A percentile compares a stretch with the other conserved stretches of the same genome.
These are phyloP conservation scores for Macrotis lagotis DNA, from an alignment of 2,113 vertebrate genomes.

Conservation along the genomic window DNA sequence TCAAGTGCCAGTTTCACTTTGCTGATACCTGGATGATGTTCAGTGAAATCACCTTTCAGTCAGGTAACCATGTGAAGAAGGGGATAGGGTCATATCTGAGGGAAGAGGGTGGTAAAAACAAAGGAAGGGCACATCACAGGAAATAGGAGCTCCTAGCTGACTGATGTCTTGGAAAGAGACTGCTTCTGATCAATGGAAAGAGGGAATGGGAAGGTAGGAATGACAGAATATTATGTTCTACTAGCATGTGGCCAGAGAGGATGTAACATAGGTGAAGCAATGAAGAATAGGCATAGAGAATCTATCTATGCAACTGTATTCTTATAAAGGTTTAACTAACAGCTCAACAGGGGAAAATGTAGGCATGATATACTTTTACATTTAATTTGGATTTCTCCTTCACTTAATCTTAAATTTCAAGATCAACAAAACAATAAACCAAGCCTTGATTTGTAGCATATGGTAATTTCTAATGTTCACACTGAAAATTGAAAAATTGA, in stretches of 20 bases:
- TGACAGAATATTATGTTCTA: neutral
- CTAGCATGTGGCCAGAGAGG: neutral
- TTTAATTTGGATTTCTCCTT: neutral
- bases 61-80: conserved; percentile 83
- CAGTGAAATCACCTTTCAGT: conserved; percentile 98
- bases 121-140: neutral
- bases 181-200: neutral
- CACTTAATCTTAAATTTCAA: neutral
- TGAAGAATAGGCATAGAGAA: neutral
- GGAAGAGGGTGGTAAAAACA: neutral
- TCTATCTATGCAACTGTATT: neutral
- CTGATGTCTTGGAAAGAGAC: neutral
- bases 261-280: neutral
- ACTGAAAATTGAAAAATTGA: neutral
- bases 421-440: neutral
- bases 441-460: neutral
- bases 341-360: neutral
- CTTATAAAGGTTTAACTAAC: neutral
- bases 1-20: conserved; percentile 96
- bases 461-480: neutral
- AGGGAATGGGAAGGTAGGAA: neutral
- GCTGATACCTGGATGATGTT: conserved; percentile 96
- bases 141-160: neutral
- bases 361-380: neutral
- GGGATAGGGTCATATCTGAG: neutral